These are phyloP conservation scores for Chrysolina americana DNA, from an alignment of 2,888 invertebrate genomes.

Conservation along the genomic window DNA sequence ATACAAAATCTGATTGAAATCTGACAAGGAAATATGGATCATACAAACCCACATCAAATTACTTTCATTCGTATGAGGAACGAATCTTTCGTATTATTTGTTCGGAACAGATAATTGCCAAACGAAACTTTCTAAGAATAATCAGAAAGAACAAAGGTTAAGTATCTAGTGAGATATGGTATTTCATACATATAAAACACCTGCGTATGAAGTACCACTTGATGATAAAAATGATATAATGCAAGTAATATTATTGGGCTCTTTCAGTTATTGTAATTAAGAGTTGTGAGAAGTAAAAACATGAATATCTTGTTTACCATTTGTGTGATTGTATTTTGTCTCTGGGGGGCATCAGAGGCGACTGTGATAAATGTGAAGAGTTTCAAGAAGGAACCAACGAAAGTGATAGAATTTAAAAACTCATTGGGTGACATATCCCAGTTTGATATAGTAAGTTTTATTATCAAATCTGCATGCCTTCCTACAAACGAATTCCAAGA, in stretches of 20 bases:
- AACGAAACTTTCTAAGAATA: no score
- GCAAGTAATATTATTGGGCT: no score
- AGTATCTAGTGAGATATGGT: neutral
- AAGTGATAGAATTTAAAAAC: neutral
- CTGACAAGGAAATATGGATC: no score
- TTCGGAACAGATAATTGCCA: no score
- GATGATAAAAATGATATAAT: constrained; percentile 2
- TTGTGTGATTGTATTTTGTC: neutral
- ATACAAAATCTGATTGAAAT: no score
- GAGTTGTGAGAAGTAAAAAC: neutral
- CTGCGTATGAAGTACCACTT: neutral
- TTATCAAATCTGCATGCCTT: constrained; percentile 53
- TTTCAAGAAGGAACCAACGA: neutral
- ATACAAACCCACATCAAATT: no score
- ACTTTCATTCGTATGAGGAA: no score
- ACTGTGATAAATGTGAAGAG: neutral
- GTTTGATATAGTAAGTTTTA: neutral
- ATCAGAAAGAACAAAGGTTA: neutral
- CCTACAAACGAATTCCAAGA: no score
- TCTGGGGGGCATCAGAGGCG: neutral
- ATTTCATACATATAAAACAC: neutral
- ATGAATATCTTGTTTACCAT: neutral
- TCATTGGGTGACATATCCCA: neutral
- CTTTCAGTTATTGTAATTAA: no score
- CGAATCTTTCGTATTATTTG: no score